Conservation (phyloP, 2,113 vertebrate species). For the Anser cygnoides region DNA sequence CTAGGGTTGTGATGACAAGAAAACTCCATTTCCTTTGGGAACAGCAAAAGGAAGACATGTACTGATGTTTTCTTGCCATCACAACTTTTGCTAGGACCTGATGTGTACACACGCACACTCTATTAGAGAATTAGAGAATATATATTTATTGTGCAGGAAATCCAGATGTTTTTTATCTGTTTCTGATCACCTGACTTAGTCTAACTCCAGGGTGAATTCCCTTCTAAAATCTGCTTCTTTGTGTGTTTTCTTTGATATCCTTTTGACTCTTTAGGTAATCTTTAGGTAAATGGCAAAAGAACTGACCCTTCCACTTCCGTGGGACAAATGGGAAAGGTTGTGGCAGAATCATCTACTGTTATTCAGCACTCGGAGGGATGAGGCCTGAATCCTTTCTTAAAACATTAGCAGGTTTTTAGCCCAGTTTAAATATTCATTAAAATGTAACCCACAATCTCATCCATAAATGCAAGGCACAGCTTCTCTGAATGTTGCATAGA, state of each 20-base stretch:
- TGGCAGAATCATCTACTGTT: not conserved
- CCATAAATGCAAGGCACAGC: not conserved
- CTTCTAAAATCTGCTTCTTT: not conserved
- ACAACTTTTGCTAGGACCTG: not conserved
- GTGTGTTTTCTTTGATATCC: not conserved
- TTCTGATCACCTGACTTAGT: not conserved
- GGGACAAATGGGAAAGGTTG: not conserved
- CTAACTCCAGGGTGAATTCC: not conserved
- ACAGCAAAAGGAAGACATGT: not conserved
- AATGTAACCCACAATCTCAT: not conserved
- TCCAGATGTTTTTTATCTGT: not conserved
- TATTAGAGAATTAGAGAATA: not conserved
- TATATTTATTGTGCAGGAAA: not conserved
- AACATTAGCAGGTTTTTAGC: not conserved
- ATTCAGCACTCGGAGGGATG: not conserved
- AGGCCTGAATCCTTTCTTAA: not conserved
- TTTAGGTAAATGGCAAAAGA: no score
- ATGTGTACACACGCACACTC: not conserved
- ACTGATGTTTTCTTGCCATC: not conserved
- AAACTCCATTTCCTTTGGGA: not conserved
- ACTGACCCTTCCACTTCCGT: not conserved
- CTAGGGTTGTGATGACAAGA: slow-evolving; percentile 3
- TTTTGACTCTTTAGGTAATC: not conserved
- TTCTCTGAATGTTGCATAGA: not conserved
- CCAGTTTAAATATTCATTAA: not conserved